Percentiles rank a stretch among this genome's conserved stretches.
phyloP scores from a whole-genome alignment of 2,113 vertebrate genomes.

The Hipposideros armiger region DNA sequence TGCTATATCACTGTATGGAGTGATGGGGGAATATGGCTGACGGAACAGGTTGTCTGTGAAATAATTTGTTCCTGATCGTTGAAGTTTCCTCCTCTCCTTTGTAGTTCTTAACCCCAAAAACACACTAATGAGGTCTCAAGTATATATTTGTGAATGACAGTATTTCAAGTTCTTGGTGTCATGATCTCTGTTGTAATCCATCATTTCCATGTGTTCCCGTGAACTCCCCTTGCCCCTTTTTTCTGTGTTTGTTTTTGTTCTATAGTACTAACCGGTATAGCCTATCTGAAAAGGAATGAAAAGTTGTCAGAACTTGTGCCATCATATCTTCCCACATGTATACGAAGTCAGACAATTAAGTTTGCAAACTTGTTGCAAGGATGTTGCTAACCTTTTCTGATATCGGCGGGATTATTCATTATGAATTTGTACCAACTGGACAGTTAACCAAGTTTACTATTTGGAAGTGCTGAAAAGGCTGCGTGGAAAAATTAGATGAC shows the following conservation, averaged over 20 bases:
- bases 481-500: too few species aligned
- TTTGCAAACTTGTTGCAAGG: too few species aligned
- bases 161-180: neutral
- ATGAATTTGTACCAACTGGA: too few species aligned
- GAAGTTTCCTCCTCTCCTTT: neutral
- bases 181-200: neutral
- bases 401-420: too few species aligned
- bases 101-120: slow-evolving; percentile 22
- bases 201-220: neutral
- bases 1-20: neutral
- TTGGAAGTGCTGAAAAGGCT: too few species aligned
- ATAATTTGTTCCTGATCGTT: neutral
- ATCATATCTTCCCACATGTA: too few species aligned
- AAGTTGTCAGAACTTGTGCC: neutral
- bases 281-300: neutral
- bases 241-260: neutral
- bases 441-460: too few species aligned
- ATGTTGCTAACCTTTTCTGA: too few species aligned
- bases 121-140: neutral
- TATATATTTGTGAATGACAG: neutral
- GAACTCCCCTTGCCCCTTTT: neutral
- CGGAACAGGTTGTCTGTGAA: neutral
- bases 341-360: too few species aligned
- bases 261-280: neutral
- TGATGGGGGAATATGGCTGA: neutral